A percentile compares a stretch with the other conserved stretches of the same genome.
phyloP scores from a whole-genome alignment of 2,888 invertebrate species.

The Amphipyra tragopoginis region DNA sequence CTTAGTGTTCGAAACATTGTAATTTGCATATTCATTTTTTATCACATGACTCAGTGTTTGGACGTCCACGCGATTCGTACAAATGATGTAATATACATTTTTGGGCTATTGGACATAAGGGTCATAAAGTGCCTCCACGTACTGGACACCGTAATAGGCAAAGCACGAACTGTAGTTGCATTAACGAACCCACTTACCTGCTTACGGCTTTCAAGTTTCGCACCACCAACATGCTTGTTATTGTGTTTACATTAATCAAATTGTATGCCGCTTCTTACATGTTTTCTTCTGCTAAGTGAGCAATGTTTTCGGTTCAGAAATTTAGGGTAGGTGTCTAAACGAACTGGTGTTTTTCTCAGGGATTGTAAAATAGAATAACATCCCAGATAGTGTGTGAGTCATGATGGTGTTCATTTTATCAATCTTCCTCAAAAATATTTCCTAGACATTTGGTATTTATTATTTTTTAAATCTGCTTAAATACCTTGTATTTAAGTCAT shows the following conservation, averaged over 20 bases:
- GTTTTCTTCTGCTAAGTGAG: constrained; percentile 16
- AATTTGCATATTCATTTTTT: constrained; percentile 62
- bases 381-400: constrained; percentile 27
- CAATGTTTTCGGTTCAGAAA: constrained; percentile 19
- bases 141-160: constrained; percentile 78
- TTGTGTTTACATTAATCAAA: constrained; percentile 54
- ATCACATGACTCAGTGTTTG: constrained; percentile 63
- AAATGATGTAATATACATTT: constrained; percentile 79
- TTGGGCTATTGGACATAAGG: constrained; percentile 68
- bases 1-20: constrained; percentile 36
- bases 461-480: constrained; percentile 19
- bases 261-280: constrained; percentile 28
- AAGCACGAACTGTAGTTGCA: constrained; percentile 78
- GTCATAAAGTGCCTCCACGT: constrained; percentile 72
- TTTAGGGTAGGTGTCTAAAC: neutral
- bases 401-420: constrained; percentile 5
- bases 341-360: neutral
- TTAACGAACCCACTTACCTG: constrained; percentile 72
- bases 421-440: constrained; percentile 23
- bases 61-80: constrained; percentile 65
- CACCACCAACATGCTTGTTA: constrained; percentile 56
- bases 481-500: constrained; percentile 27
- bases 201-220: constrained; percentile 73
- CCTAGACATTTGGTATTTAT: constrained; percentile 3
- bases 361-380: constrained; percentile 16